Evolutionary conservation across 2,888 invertebrate genomes (phyloP).

Genomic region (Lucinisca nassula): DNA sequence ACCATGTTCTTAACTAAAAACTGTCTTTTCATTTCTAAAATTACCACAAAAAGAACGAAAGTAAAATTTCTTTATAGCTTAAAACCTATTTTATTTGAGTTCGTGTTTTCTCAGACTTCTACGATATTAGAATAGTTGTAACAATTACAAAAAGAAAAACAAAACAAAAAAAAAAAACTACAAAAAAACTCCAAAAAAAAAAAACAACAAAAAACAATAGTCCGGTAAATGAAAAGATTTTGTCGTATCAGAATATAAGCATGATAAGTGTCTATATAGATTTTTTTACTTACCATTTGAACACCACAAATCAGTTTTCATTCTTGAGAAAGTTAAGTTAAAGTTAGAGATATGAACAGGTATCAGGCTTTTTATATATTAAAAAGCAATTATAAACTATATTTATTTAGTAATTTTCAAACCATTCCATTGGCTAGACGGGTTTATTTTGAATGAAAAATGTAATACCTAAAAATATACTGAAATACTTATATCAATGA

Average conservation of each 20-base stretch:
- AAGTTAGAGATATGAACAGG: not conserved
- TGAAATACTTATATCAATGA: too few relatives aligned
- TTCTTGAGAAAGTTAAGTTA: not conserved
- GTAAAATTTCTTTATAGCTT: too few relatives aligned
- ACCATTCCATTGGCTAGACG: not conserved
- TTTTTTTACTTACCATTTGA: not conserved
- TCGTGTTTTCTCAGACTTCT: not conserved
- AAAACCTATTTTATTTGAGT: too few relatives aligned
- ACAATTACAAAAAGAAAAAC: not conserved
- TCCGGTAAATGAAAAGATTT: not conserved
- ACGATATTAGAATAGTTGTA: not conserved
- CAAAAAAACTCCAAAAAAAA: too few relatives aligned
- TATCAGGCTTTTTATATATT: not conserved
- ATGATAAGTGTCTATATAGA: not conserved
- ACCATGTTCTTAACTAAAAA: too few relatives aligned
- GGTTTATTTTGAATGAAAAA: too few relatives aligned
- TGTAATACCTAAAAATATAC: too few relatives aligned
- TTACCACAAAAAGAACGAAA: too few relatives aligned
- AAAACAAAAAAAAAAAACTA: too few relatives aligned
- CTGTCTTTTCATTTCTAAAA: too few relatives aligned
- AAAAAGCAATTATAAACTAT: not conserved
- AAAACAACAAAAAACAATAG: not conserved
- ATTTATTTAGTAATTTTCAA: not conserved
- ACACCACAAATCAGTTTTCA: not conserved
- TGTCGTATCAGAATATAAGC: not conserved